Base-by-base conservation (phyloP, 1,140 invertebrate species). In the Antheraea mylitta region DNA sequence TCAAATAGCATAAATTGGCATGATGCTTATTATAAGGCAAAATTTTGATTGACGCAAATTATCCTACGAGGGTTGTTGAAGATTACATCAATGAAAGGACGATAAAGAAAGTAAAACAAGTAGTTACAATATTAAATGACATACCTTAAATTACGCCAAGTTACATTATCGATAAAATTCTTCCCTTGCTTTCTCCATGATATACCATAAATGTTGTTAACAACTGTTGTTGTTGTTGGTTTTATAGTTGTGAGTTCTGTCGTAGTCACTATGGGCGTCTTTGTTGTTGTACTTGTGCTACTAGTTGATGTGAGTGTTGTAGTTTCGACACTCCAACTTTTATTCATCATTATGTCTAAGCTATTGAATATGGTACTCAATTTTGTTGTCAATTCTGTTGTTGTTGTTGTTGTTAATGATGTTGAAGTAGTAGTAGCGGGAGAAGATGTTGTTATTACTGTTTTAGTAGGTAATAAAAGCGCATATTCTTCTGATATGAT, bases 161-260 rank as follows among this genome's bases (percentile, higher is more conserved):
- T 86, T 18, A 93, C 82, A 75, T 86, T 85, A 64, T 90, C 83
- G 63, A 80, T 79, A 72, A 91, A 82, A 18, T 89, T 79, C 72
- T 89, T 90, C 18, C 91, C 91, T 71, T 93, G 86, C 72, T 93
- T 93, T 76, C 84, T 89, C 92, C 92, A 93, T 62, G 76, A 73
- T 68, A 93, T 74, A 38, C 89, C 93, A 73, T 86, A 93, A 64
- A 91, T 75, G 75, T 92, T 94, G 75, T 92, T 91, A 72, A 89
- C 86, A 60, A 92, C 78, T n/a, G 88, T 83, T 71, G 85, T 84
- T n/a, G 74, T 82, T n/a, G 82, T 89, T 36, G 93, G 84, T 69
- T 85, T 81, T 18, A 83, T 76, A 70, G 92, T 92, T 53, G 92
- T 83, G 53, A 81, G 66, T 58, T 81, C 78, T 70, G 83, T 89